Conservation (phyloP, 1,140 invertebrate genomes). For the Proales similis region DNA sequence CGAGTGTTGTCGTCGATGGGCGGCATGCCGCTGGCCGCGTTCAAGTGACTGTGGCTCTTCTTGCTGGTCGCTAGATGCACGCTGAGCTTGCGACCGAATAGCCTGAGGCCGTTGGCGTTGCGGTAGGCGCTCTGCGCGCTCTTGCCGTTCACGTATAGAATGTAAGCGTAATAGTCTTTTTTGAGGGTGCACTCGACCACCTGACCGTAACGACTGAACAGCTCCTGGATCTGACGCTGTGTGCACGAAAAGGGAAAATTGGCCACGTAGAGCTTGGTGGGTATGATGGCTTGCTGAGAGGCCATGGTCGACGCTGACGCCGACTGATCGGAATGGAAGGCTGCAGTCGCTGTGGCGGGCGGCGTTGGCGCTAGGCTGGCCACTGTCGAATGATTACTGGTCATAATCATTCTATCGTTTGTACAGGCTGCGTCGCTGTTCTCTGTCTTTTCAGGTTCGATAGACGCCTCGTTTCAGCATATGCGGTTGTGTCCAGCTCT, state of each 20-base stretch:
- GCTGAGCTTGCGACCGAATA: slow-evolving; percentile 20
- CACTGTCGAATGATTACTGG: too few relatives aligned
- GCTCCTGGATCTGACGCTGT: slow-evolving; percentile 27
- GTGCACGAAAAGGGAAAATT: slow-evolving; percentile 33
- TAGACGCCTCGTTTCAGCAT: too few relatives aligned
- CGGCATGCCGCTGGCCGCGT: neutral
- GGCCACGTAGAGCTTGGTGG: slow-evolving; percentile 34
- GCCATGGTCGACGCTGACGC: too few relatives aligned
- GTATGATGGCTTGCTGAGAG: too few relatives aligned
- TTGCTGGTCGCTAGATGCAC: slow-evolving; percentile 34
- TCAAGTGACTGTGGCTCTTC: slow-evolving; percentile 33
- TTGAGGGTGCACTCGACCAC: slow-evolving; percentile 35
- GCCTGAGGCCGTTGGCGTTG: slow-evolving; percentile 24
- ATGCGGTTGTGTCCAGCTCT: too few relatives aligned
- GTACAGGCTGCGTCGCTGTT: too few relatives aligned
- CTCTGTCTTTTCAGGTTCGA: too few relatives aligned
- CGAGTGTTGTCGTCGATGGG: slow-evolving; percentile 8
- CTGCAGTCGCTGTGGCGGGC: too few relatives aligned
- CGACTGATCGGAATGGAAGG: too few relatives aligned
- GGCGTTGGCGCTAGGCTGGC: too few relatives aligned
- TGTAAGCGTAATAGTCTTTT: slow-evolving; percentile 38
- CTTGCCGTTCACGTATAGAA: slow-evolving; percentile 9
- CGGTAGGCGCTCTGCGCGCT: slow-evolving; percentile 8
- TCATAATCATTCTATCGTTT: too few relatives aligned
- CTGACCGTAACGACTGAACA: slow-evolving; percentile 27